Evolutionary conservation across 1,140 invertebrate species (phyloP), one percentile per base, ranked within the genome.

Genomic region (Lerema accius): DNA sequence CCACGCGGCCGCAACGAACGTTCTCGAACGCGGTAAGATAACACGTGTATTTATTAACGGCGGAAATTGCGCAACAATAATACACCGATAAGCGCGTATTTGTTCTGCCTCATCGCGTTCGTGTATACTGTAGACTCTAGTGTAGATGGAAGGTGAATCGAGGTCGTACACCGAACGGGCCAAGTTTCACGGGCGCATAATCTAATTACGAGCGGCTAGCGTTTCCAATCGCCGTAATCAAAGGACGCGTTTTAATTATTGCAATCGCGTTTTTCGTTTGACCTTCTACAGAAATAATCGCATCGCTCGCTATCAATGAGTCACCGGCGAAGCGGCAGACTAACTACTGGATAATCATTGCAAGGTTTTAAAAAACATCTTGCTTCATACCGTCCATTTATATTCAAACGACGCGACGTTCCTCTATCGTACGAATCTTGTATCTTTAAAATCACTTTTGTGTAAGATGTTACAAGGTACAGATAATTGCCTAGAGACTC

Each of bases 11-110:
- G 58, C 68, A 17, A 39, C 65, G 83, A 84, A 86, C 66, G 51
- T 88, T 88, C 85, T 84, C 70, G 85, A 88, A 82, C 62, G 59
- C 50, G 28, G 77, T 51, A 63, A 80, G 76, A 84, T 81, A 84
- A 80, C 81, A 82, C 78, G 77, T 86, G 82, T 80, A 67, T 72
- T 65, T 69, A 68, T 72, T 68, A 68, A 74, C 55, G 65, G 59
- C 71, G 62, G 40, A 46, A 73, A 76, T 82, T 82, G 71, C 77
- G 75, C 78, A 84, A 76, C 73, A 67, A 70, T 63, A 66, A 60
- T 55, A 63, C 5, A 43, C 39, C 66, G 79, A 82, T 82, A 84
- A 84, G 62, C 4, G 4, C 63, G 56, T 42, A 32, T 62, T 53
- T 45, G 60, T 53, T 53, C 65, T 19, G 60, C 43, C 49, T 48